Evolutionary conservation across 2,113 vertebrate genomes (phyloP).

Genomic region (Mungos mungo): DNA sequence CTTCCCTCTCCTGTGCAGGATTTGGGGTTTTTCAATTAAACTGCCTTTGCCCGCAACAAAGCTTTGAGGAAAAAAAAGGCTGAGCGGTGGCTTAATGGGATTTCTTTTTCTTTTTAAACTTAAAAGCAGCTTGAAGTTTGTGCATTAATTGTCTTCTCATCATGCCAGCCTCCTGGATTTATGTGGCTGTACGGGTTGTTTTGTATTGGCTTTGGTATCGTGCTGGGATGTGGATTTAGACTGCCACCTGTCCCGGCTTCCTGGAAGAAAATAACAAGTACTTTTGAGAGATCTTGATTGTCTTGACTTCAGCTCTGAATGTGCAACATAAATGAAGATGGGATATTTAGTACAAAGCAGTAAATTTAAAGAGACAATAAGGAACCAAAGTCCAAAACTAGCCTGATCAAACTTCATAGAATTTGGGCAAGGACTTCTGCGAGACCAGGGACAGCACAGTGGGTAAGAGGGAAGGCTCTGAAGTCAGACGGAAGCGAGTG

Average conservation of each 20-base stretch:
- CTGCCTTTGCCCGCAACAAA: neutral
- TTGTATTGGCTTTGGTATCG: neutral
- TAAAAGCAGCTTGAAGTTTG: neutral
- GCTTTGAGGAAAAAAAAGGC: neutral
- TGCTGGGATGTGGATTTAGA: neutral
- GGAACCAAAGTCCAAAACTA: neutral
- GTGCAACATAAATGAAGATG: neutral
- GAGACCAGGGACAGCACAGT: neutral
- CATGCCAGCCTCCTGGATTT: neutral
- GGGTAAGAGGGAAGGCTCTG: neutral
- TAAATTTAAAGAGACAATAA: neutral
- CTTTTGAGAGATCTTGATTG: neutral
- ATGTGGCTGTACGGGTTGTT: neutral
- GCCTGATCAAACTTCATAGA: neutral
- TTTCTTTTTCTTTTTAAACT: neutral
- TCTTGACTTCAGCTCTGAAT: neutral
- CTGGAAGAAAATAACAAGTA: neutral
- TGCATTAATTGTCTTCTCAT: neutral
- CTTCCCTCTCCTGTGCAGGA: neutral
- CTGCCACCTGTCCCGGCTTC: neutral
- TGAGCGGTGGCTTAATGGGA: neutral
- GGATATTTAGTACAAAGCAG: neutral
- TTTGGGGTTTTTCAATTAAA: neutral
- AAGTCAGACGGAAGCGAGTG: neutral
- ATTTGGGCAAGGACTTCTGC: neutral